Percentiles rank a stretch among this genome's conserved stretches.
Conservation (phyloP, 2,888 invertebrate genomes). For the Polyploca ridens region DNA sequence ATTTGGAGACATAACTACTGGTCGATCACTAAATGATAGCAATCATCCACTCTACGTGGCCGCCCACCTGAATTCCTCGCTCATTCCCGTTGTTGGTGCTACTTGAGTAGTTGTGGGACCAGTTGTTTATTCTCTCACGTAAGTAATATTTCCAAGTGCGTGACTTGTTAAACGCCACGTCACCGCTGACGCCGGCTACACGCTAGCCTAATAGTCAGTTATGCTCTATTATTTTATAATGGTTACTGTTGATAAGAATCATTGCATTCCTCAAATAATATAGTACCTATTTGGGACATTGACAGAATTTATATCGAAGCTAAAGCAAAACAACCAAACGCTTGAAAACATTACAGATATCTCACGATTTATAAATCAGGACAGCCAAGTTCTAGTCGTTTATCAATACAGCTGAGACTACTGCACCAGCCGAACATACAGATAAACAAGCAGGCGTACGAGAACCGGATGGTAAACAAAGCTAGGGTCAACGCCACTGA, state of each 20-base stretch:
- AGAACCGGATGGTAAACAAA: constrained; percentile 69
- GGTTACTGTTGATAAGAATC: not conserved
- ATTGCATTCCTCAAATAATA: not conserved
- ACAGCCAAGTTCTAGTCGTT: constrained; percentile 33
- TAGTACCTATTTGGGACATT: not conserved
- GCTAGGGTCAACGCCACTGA: constrained; percentile 66
- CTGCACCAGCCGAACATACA: constrained; percentile 45
- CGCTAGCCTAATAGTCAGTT: constrained; percentile 32
- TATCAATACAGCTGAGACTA: constrained; percentile 52
- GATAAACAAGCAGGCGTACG: constrained; percentile 47
- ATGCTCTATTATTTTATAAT: constrained; percentile 3
- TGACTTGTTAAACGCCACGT: constrained; percentile 66
- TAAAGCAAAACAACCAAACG: not conserved
- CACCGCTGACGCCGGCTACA: constrained; percentile 29
- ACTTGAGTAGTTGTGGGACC: constrained; percentile 33
- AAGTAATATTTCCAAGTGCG: constrained; percentile 58
- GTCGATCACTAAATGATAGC: constrained; percentile 49
- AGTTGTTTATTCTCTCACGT: constrained; percentile 64
- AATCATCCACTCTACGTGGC: constrained; percentile 42
- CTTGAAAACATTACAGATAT: constrained; percentile 16
- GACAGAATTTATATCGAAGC: not conserved
- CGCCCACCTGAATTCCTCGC: constrained; percentile 54
- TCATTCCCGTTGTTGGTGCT: constrained; percentile 37
- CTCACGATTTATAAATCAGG: constrained; percentile 38
- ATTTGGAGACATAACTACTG: constrained; percentile 35